These are phyloP conservation scores for Phortica okadai DNA, from an alignment of 2,888 invertebrate genomes.

Conservation along the genomic window DNA sequence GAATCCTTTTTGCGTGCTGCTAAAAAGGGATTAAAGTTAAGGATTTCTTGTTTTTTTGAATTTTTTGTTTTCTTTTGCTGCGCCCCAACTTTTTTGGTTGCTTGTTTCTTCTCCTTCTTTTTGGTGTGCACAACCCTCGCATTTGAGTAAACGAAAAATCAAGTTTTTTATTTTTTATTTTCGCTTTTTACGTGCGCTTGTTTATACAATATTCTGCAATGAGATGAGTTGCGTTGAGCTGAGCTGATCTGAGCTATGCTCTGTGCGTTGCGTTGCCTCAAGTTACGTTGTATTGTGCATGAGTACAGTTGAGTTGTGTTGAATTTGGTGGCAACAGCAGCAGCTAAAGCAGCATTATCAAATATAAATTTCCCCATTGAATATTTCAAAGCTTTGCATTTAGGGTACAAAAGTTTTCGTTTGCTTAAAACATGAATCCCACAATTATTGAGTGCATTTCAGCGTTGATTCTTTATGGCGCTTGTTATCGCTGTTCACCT, in stretches of 20 bases:
- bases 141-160: no score
- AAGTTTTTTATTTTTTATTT: background rate
- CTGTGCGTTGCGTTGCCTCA: no score
- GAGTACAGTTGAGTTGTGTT: background rate
- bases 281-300: background rate
- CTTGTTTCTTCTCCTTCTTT: no score
- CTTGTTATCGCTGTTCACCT: background rate
- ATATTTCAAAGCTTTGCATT: background rate
- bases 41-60: background rate
- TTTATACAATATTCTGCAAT: background rate
- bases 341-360: background rate
- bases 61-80: background rate
- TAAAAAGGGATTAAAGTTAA: conserved; percentile 21
- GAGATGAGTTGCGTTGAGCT: no score
- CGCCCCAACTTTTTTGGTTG: background rate
- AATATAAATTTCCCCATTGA: conserved; percentile 14
- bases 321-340: background rate
- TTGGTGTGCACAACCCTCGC: no score
- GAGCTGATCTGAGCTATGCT: no score
- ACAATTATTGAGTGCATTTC: conserved; percentile 22
- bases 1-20: conserved; percentile 20
- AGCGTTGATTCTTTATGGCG: background rate
- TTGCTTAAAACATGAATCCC: conserved; percentile 1
- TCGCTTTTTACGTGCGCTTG: conserved; percentile 1
- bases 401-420: background rate